These are phyloP conservation scores for Eupristina koningsbergeri DNA, from an alignment of 1,140 invertebrate species.

Conservation along the genomic window DNA sequence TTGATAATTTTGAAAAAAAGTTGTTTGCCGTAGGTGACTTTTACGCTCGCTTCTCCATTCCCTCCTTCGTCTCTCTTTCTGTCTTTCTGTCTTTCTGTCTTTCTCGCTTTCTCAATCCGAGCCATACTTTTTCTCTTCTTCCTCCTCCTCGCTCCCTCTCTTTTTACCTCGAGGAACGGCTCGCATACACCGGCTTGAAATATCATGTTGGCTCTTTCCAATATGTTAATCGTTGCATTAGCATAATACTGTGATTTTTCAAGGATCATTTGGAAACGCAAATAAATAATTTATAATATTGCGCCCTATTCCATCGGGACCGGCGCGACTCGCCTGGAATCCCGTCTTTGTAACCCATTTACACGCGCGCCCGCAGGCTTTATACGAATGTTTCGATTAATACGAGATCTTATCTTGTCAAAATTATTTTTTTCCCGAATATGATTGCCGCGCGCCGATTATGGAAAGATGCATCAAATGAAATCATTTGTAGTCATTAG, in stretches of 20 bases:
- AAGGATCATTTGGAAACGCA: slow-evolving; percentile 73
- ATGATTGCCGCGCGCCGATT: not conserved
- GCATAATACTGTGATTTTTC: slow-evolving; percentile 74
- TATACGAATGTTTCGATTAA: slow-evolving; percentile 40
- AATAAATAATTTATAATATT: slow-evolving; percentile 75
- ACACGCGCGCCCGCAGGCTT: not conserved
- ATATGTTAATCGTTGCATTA: slow-evolving; percentile 73
- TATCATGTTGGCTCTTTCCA: slow-evolving; percentile 67
- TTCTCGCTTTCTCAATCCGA: slow-evolving; percentile 1
- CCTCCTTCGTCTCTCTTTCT: not conserved
- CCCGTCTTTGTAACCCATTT: slow-evolving; percentile 35
- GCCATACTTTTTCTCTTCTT: slow-evolving; percentile 22
- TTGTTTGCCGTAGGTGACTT: slow-evolving; percentile 40
- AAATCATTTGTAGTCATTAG: slow-evolving; percentile 45
- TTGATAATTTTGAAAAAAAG: slow-evolving; percentile 41
- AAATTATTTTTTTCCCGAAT: slow-evolving; percentile 45
- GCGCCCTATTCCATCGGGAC: slow-evolving; percentile 47
- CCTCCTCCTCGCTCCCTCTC: slow-evolving; percentile 1
- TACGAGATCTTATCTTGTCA: slow-evolving; percentile 51
- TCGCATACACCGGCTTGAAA: slow-evolving; percentile 65
- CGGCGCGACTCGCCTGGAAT: slow-evolving; percentile 34
- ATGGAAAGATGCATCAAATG: slow-evolving; percentile 38
- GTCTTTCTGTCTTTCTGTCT: not conserved
- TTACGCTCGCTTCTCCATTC: slow-evolving; percentile 23
- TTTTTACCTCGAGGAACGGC: slow-evolving; percentile 47